Evolutionary conservation across 2,888 invertebrate species (phyloP), one percentile per base, ranked within the genome.

Genomic region (Stictocephala bisonia): DNA sequence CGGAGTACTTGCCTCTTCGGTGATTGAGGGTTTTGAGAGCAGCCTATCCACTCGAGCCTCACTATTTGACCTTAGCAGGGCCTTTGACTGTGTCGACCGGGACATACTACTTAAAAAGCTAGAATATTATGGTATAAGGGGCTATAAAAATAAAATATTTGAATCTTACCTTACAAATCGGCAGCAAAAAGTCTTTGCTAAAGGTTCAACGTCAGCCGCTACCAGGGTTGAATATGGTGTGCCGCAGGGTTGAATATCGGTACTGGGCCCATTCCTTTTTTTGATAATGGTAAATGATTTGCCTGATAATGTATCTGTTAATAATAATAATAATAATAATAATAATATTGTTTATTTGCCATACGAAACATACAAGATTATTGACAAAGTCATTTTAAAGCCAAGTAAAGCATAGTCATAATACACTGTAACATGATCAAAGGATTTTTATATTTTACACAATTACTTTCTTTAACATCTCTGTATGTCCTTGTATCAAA

Each of bases 61-160:
- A n/a, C 51, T 27, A 13, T 56, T 18, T 29, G 56, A 56, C n/a
- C 56, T 56, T 1, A 56, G 56, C 56, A 44, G 26, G 44, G 44
- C 66, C 26, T 66, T 66, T 35, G 26, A 66, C 24, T 66, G 66
- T 20, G 11, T 66, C 11, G 44, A 66, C 26, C 66, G 44, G 11
- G 66, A 41, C 44, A 66, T 66, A 40, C 44, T 66, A 3, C 41
- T 66, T 40, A 66, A 66, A 26, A 66, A 66, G 18, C 66, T 66
- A 24, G 66, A 66, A 24, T 66, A 35, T 66, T 66, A 66, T 40
- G 66, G 40, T 11, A 26, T 66, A 24, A 44, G 26, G 18, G 66
- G 41, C 15, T 15, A 26, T 35, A 24, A 66, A 66, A 44, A 40
- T 44, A 22, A 66, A 44, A 41, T 44, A 27, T 41, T 66, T 41